Evolutionary conservation across 2,113 vertebrate species (phyloP), one percentile per base, ranked within the genome.

Genomic region (Phylloscopus trochilus): DNA sequence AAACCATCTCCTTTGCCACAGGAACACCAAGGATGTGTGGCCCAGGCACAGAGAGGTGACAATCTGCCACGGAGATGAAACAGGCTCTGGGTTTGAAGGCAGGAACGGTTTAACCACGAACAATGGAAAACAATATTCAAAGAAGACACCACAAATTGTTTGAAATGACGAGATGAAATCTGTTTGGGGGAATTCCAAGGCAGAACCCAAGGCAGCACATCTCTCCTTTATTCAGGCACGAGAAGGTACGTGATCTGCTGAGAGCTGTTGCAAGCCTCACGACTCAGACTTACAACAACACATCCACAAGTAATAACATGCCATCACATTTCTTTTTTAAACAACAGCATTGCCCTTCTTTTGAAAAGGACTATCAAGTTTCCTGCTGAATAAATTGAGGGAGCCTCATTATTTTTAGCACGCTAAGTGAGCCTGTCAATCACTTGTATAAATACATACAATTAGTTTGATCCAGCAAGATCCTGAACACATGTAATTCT

Each of bases 391-490:
- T 90, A 96, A 94, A 88, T 81, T 52, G 73, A 89, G 58, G 74
- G 31, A 92, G 52, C 44, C 79, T 90, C 76, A 52, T 88, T 83
- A 94, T 93, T 95, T 95, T 90, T 79, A 95, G 76, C 62, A 43
- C 2, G 23, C 83, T 81, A 95, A 95, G 49, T 46, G 76, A 92
- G 55, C 58, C 76, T 62, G 86, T 72, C 88, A 70, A 63, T 84
- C 73, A 37, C 88, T 81, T 43, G 13, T 39, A 88, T 26, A 87
- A 93, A 91, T 56, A 74, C 16, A 59, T 46, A 83, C 69, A 79
- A 79, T 87, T 68, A 92, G 76, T 30, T 39, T 83, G 90, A 92
- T 87, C 88, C 90, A 82, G 80, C 80, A 75, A 92, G 90, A 83
- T 56, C 64, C 60, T 77, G 47, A 86, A 90, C 87, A 83, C 64